Base-by-base conservation (phyloP, 1,140 invertebrate species). In the Heliconius nattereri region DNA sequence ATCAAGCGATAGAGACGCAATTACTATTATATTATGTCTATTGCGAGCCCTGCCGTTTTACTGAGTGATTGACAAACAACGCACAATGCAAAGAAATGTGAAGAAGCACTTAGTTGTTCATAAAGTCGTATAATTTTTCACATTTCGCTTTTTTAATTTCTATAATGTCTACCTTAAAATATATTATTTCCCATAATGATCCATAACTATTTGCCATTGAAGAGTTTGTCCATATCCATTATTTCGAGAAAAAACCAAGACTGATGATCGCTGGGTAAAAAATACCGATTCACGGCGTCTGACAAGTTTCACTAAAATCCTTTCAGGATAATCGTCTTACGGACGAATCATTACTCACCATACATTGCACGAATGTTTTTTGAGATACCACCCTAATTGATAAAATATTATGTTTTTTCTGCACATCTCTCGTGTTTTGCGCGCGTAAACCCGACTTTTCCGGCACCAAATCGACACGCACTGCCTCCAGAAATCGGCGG, bases 221-320 rank as follows among this genome's bases (percentile, higher is more conserved):
- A 66, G 60, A 23, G 60, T 66, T 66, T 66, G 29, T 66, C 60
- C 60, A 66, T 77, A 77, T 71, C 79, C 75, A 75, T 81, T 81
- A 78, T 71, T 74, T 57, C 29, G 72, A 78, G 57, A 72, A 81
- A 81, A 81, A 81, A 81, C 75, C 57, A 79, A 80, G 79, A 83
- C 84, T 83, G 82, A 85, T 85, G 81, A 81, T 80, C 78, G 73
- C 23, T 8, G 66, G 70, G 35, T 54, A 79, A 84, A 84, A 83
- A 84, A 54, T 71, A 75, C 57, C 76, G 79, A 81, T 75, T 84
- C 79, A 81, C 73, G 84, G n/a, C 57, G 73, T 75, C 81, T 78
- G 72, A 85, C 81, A 84, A 85, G 79, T 81, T 85, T 79, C 70
- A 78, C 79, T 78, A 73, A 80, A 79, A 84, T 84, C 79, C 79